Percentiles rank a stretch among this genome's conserved stretches.
Evolutionary conservation across 2,797 vertebrate genomes (phyloP).

Genomic region (Kryptolebias ocellatus): DNA sequence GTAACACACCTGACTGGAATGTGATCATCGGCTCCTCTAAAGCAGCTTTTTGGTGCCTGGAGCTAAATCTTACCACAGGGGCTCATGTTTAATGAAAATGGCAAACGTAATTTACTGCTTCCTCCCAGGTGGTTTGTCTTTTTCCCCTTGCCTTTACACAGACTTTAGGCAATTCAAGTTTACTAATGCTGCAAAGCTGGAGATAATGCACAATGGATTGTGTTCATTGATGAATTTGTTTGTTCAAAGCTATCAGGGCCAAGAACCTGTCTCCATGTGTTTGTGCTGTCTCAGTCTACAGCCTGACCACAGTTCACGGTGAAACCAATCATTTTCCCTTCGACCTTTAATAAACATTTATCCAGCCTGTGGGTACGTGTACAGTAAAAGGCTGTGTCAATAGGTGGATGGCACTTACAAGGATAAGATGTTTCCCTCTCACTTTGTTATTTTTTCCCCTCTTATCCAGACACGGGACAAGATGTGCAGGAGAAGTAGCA

Average conservation of each 20-base stretch:
- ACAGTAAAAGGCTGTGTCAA: slow-evolving; percentile 27
- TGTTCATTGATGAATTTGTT: slow-evolving; percentile 35
- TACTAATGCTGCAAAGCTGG: slow-evolving; percentile 28
- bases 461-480: slow-evolving; percentile 89
- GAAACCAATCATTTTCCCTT: slow-evolving; percentile 37
- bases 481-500: slow-evolving; percentile 96
- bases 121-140: slow-evolving; percentile 35
- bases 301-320: slow-evolving; percentile 26
- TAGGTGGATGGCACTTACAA: slow-evolving; percentile 23
- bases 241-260: slow-evolving; percentile 57
- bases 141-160: slow-evolving; percentile 32
- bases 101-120: slow-evolving; percentile 58
- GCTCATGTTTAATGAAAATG: slow-evolving; percentile 54
- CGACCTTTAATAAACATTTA: slow-evolving; percentile 18
- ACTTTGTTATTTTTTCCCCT: slow-evolving; percentile 9
- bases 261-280: slow-evolving; percentile 49
- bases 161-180: slow-evolving; percentile 36
- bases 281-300: slow-evolving; percentile 58
- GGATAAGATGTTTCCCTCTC: slow-evolving; percentile 16
- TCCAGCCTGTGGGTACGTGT: slow-evolving; percentile 5
- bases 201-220: slow-evolving; percentile 39
- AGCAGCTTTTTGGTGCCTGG: slow-evolving; percentile 34
- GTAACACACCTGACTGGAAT: slow-evolving; percentile 65
- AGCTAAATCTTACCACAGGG: slow-evolving; percentile 44
- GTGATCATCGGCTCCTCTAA: slow-evolving; percentile 50